Base-by-base conservation (phyloP, 2,797 vertebrate genomes). In the Pangasius djambal region DNA sequence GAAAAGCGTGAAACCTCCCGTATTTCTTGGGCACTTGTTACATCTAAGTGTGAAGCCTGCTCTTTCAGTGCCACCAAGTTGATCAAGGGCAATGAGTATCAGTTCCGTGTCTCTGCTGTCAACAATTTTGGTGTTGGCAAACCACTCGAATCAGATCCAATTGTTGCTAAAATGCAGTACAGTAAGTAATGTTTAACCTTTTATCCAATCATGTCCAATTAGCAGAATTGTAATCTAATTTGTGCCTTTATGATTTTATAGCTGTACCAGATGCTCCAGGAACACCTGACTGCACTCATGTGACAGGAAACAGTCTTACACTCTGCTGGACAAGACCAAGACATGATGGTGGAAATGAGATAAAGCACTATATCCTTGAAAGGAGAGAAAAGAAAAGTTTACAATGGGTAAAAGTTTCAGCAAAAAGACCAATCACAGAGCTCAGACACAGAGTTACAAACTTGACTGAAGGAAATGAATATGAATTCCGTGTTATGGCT, bases 1-100 rank as follows among this genome's bases (percentile, higher is more conserved):
- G 99, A 99, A 95, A 99, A 99, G 94, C 97, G 99, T 91, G 98
- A 99, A 93, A 99, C 99, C 1, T 99, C 98, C 90, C 97, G 99
- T 92, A 96, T 99, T 92, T 96, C 98, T 87, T 99, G 99, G 99
- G 98, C 98, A 37, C 93, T 97, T 91, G 95, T 98, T 92, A 97
- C 97, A 89, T 98, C 99, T 91, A 97, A 98, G 85, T 99, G 98
- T 92, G 97, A 99, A 97, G 97, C 97, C 72, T 99, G 96, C 91
- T 99, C 97, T 90, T 98, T 96, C 89, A 97, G 96, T 22, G 97
- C 97, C 89, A 95, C 95, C 88, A 99, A 98, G 93, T 95, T 99
- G 91, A 99, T 99, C 93, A 98, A 97, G 75, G 98, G 98, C 94
- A 99, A 99, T 57, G 99, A 99, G 91, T 99, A 99, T 93, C 98